Evolutionary conservation across 1,140 invertebrate species (phyloP), one percentile per base, ranked within the genome.

Genomic region (Ganaspis sp.): DNA sequence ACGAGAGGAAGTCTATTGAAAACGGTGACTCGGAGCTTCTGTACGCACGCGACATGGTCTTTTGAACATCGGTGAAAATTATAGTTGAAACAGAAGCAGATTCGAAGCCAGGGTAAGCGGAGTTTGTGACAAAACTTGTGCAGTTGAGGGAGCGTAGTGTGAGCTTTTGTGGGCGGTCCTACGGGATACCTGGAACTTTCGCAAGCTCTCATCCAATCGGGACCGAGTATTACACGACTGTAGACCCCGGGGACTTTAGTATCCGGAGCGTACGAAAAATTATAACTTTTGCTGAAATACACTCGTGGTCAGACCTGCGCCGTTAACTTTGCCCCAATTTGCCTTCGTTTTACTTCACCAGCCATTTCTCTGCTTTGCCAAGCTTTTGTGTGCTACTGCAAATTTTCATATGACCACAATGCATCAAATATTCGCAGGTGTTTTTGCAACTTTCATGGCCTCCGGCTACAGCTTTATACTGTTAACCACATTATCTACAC

Each of bases 181-280:
- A 80, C 75, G 79, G 81, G 77, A 82, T 87, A 89, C 87, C 87
- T 89, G 87, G 82, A 87, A 89, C 85, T 89, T 88, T 88, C 83
- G 86, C 84, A 87, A 88, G 87, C 84, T 88, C 83, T 75, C 85
- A 83, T 79, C 89, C 89, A 89, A 89, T 90, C 79, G 81, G 83
- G 81, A 80, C 75, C n/a, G 58, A 64, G 58, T 64, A 64, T 64
- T 64, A 64, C 21, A 64, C 23, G 58, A 64, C 58, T 64, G 23
- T 64, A 64, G 58, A 64, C 58, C 58, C 58, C 26, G 58, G 74
- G 71, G 78, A 73, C 71, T 78, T 82, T 78, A 58, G 49, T 75
- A 70, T 77, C 72, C 40, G 78, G 73, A 54, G 71, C 75, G 77
- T 54, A 40, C 70, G 78, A 86, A 83, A 85, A 83, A 84, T 85